Evolutionary conservation across 2,888 invertebrate species (phyloP).

Genomic region (Lypha dubia): DNA sequence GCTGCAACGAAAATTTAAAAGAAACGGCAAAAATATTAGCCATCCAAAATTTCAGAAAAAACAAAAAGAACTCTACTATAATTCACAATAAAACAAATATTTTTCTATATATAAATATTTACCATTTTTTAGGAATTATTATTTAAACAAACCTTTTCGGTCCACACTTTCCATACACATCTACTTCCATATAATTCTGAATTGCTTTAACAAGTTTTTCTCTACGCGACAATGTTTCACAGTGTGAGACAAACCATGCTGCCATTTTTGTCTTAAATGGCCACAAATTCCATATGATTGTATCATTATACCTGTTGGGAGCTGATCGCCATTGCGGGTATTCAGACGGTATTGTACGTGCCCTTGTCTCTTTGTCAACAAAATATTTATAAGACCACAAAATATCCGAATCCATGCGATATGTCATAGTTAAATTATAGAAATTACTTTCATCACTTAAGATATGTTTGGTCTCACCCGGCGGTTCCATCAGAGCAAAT

Average conservation of each 20-base stretch:
- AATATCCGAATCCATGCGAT: conserved; percentile 85
- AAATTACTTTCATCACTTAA: conserved; percentile 82
- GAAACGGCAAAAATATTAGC: neutral
- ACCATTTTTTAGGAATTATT: too few relatives aligned
- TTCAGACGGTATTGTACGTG: conserved; percentile 77
- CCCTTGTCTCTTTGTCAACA: conserved; percentile 76
- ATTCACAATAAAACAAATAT: too few relatives aligned
- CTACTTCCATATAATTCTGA: conserved; percentile 85
- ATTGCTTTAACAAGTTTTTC: conserved; percentile 84
- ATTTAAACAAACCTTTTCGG: conserved; percentile 76
- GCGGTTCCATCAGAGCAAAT: conserved; percentile 84
- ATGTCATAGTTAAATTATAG: conserved; percentile 86
- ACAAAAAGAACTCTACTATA: too few relatives aligned
- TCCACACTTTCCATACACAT: conserved; percentile 87
- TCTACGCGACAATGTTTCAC: conserved; percentile 83
- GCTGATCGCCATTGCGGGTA: conserved; percentile 78
- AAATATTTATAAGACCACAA: conserved; percentile 83
- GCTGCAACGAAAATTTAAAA: conserved; percentile 73
- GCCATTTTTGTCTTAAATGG: conserved; percentile 84
- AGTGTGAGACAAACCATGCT: conserved; percentile 86
- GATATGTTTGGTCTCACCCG: conserved; percentile 81
- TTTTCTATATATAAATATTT: too few relatives aligned
- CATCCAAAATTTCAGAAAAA: too few relatives aligned
- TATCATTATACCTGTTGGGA: conserved; percentile 74
- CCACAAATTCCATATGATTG: conserved; percentile 73